Evolutionary conservation across 2,888 invertebrate species (phyloP).

Genomic region (Cephalotes varians): DNA sequence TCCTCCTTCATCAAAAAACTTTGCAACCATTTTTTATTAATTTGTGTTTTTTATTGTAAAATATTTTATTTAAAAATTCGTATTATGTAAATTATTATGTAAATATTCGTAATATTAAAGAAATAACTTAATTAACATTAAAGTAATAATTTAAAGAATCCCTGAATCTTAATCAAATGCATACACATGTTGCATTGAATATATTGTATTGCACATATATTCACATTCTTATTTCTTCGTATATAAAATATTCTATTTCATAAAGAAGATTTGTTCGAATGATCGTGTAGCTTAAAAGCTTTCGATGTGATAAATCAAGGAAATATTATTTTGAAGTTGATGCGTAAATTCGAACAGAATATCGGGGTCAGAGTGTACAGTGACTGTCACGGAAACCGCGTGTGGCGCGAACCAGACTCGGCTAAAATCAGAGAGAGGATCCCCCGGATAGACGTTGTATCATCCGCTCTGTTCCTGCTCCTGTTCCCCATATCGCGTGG

Average conservation of each 20-base stretch:
- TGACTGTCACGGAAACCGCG: slow-evolving; percentile 57
- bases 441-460: slow-evolving; percentile 43
- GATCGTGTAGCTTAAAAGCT: background rate
- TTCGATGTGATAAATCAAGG: background rate
- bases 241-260: background rate
- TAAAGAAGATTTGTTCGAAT: background rate
- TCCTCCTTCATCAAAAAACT: no score
- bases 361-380: background rate
- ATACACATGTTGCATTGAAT: background rate
- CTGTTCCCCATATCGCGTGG: slow-evolving; percentile 79
- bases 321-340: background rate
- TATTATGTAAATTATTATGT: no score
- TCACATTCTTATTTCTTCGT: background rate
- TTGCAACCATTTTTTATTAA: background rate
- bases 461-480: slow-evolving; percentile 50
- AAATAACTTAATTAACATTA: background rate
- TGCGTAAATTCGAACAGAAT: background rate
- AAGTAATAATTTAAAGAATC: no score
- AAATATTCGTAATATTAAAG: background rate
- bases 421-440: slow-evolving; percentile 68
- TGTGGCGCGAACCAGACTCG: slow-evolving; percentile 60
- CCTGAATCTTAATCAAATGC: background rate
- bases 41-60: background rate
- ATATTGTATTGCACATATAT: background rate
- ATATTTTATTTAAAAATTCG: no score